Evolutionary conservation across 2,888 invertebrate genomes (phyloP), one percentile per base, ranked within the genome.

Genomic region (Cheilosia soror): DNA sequence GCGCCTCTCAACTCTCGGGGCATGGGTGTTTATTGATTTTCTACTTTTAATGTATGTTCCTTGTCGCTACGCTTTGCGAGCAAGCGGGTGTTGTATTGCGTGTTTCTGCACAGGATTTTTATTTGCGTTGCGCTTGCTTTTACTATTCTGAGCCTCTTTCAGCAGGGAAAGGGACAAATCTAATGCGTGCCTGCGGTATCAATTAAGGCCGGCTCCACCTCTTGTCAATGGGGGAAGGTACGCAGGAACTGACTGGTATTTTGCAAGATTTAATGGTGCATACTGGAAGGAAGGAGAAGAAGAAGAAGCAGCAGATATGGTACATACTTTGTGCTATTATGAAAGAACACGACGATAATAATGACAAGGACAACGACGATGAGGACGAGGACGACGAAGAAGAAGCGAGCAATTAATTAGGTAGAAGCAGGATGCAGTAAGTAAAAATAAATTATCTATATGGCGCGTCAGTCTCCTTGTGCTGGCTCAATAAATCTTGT

Each of bases 181-280:
- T 68, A 78, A 83, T 83, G 83, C 68, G 68, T 78, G 83, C 73
- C 73, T 83, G 83, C 65, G 83, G 78, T 78, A 73, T 69, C 78
- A 83, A 83, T 83, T 83, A 78, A 73, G 73, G 51, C 51, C 51
- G 33, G 33, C 58, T 65, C 49, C 55, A 20, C 44, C 53, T 47
- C 25, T 49, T 65, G 31, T 42, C 29, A 20, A 37, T 40, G 37
- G 40, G 2, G 9, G 11, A 11, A 15, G 37, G 2, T n/a, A 37
- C 69, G 51, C 58, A 71, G 65, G 65, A 80, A 60, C 73, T 80
- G 62, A 47, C 72, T 83, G 66, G 82, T 78, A 72, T 65, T 71
- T 69, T 33, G 2, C 49, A 27, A 57, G 66, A 78, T 51, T 73
- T 78, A 83, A 83, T 83, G 82, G 72, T 72, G 82, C 78, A 78